Conservation (phyloP, 2,113 vertebrate species). For the Leucopsar rothschildi region DNA sequence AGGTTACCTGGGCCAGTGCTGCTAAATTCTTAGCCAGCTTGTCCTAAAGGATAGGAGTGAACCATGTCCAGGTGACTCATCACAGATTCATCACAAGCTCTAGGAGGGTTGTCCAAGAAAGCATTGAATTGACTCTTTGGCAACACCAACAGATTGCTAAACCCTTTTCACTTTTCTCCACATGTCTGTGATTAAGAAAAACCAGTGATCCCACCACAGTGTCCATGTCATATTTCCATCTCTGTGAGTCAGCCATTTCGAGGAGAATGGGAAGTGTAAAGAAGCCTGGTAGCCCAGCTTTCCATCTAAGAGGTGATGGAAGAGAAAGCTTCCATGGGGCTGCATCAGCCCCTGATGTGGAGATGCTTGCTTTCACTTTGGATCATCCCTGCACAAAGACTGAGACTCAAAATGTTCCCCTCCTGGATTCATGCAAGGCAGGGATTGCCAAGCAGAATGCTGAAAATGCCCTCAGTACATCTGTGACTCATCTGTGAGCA, state of each 20-base stretch:
- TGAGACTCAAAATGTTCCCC: not conserved
- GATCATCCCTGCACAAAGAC: not conserved
- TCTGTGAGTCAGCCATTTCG: not conserved
- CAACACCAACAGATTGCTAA: not conserved
- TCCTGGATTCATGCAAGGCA: not conserved
- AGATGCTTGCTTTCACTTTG: not conserved
- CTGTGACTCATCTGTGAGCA: not conserved
- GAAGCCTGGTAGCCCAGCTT: not conserved
- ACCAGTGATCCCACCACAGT: not conserved
- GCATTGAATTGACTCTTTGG: not conserved
- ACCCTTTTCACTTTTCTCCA: not conserved
- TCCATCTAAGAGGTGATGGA: not conserved
- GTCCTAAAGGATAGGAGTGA: not conserved
- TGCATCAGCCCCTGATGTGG: not conserved
- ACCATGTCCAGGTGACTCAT: not conserved
- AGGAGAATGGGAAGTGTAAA: not conserved
- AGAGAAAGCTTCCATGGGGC: not conserved
- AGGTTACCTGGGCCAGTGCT: not conserved
- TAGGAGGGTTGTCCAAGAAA: not conserved
- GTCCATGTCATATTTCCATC: not conserved
- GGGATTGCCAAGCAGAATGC: not conserved
- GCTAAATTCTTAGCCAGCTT: not conserved
- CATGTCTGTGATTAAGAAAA: not conserved
- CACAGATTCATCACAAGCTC: not conserved
- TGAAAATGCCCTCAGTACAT: not conserved